Evolutionary conservation across 2,113 vertebrate genomes (phyloP).

Genomic region (Colistium nudipinnis): DNA sequence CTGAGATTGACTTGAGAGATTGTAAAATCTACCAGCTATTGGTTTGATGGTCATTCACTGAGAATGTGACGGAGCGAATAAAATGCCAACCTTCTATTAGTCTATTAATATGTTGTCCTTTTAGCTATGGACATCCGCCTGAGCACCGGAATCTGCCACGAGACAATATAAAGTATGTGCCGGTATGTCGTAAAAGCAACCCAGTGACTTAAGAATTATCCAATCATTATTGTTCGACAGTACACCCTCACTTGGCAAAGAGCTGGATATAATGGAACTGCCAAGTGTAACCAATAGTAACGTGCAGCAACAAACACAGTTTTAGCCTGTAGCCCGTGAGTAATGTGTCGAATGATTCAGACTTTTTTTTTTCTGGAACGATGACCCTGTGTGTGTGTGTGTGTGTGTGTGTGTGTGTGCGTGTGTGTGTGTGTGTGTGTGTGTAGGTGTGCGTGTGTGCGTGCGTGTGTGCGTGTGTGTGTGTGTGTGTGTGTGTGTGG

Average conservation of each 20-base stretch:
- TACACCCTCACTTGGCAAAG: conserved; percentile 38
- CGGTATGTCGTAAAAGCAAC: conserved; percentile 1
- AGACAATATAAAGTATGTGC: not conserved
- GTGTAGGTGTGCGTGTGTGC: conserved; percentile 6
- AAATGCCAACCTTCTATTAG: conserved; percentile 17
- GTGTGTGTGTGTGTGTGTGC: conserved; percentile 5
- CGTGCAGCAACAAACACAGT: conserved; percentile 67
- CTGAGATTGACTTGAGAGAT: not conserved
- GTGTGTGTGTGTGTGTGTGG: not conserved
- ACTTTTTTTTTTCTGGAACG: conserved; percentile 17
- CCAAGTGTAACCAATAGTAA: conserved; percentile 64
- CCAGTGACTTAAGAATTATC: conserved; percentile 15
- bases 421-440: not conserved
- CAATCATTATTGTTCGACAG: conserved; percentile 35
- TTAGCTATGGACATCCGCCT: not conserved
- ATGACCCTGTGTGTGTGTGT: conserved; percentile 13
- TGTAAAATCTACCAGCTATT: not conserved
- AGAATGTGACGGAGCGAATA: conserved; percentile 11
- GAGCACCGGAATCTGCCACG: not conserved
- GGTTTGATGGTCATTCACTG: not conserved
- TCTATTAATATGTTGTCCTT: conserved; percentile 5
- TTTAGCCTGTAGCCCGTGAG: conserved; percentile 61
- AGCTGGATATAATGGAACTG: conserved; percentile 47
- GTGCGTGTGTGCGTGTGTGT: conserved; percentile 6
- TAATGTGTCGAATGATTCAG: conserved; percentile 61